Conservation (phyloP, 1,140 invertebrate genomes). For the Oppia nitens region DNA sequence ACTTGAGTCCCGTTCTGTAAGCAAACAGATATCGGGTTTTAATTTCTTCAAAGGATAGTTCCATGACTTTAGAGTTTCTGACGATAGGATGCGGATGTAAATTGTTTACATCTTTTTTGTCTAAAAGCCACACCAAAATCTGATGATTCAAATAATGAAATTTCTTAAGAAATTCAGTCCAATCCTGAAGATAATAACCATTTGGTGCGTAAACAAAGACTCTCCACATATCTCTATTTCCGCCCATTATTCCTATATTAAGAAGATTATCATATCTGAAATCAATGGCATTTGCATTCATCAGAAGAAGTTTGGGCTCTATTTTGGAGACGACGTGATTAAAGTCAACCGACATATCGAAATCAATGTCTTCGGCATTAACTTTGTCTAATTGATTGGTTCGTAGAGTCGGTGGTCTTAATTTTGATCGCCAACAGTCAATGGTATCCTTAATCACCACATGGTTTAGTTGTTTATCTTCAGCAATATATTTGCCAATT, state of each 20-base stretch:
- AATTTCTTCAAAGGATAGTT: background rate
- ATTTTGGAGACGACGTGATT: background rate
- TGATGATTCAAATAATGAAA: constrained; percentile 15
- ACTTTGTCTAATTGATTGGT: background rate
- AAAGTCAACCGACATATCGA: background rate
- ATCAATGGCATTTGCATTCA: background rate
- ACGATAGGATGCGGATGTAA: constrained; percentile 7
- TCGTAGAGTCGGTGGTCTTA: background rate
- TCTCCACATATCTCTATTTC: constrained; percentile 10
- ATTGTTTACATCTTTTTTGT: constrained; percentile 5
- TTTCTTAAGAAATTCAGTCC: constrained; percentile 15
- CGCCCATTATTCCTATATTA: background rate
- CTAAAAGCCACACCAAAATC: constrained; percentile 12
- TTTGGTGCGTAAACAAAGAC: constrained; percentile 4
- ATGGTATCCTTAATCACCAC: background rate
- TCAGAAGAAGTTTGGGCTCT: background rate
- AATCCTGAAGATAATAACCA: constrained; percentile 17
- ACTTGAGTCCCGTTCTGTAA: background rate
- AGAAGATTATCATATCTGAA: background rate
- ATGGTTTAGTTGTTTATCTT: background rate
- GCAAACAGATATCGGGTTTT: background rate
- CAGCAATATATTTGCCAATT: background rate
- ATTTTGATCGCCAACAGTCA: background rate
- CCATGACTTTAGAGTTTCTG: background rate
- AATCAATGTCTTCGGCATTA: background rate